These are phyloP conservation scores for Congeria kusceri DNA, from an alignment of 2,888 invertebrate genomes.

Conservation along the genomic window DNA sequence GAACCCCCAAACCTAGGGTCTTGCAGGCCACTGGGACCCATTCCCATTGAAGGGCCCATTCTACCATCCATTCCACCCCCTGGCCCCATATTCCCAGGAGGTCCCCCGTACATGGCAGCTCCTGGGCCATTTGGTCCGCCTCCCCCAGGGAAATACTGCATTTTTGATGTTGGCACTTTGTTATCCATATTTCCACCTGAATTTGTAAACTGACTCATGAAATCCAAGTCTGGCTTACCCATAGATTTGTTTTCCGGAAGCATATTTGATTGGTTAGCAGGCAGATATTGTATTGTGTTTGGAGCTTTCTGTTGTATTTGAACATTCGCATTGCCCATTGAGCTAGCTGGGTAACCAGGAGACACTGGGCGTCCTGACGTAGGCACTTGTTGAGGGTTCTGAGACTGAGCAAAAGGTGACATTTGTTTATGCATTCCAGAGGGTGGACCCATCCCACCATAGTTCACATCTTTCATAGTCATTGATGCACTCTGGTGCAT, in stretches of 20 bases:
- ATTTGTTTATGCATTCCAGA: constrained; percentile 56
- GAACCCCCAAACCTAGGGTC: constrained; percentile 50
- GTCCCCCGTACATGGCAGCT: constrained; percentile 45
- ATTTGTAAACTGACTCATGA: constrained; percentile 95
- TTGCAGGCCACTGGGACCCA: constrained; percentile 25
- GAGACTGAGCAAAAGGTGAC: constrained; percentile 57
- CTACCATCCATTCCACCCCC: constrained; percentile 51
- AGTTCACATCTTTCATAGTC: constrained; percentile 36
- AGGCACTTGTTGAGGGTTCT: constrained; percentile 64
- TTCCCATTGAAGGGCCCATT: constrained; percentile 48
- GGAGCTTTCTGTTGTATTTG: constrained; percentile 98
- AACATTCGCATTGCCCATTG: constrained; percentile 90
- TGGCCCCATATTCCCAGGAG: constrained; percentile 43
- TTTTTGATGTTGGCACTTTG: constrained; percentile 90
- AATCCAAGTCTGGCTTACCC: constrained; percentile 76
- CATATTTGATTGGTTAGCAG: constrained; percentile 93
- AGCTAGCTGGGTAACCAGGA: constrained; percentile 73
- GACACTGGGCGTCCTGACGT: constrained; percentile 69
- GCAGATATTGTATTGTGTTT: constrained; percentile 98
- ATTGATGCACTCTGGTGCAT: constrained; percentile 17
- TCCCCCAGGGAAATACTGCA: constrained; percentile 89
- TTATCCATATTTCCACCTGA: constrained; percentile 88
- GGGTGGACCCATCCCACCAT: constrained; percentile 50
- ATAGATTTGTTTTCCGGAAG: constrained; percentile 67
- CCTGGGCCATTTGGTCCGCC: constrained; percentile 57